Evolutionary conservation across 2,888 invertebrate genomes (phyloP), one percentile per base, ranked within the genome.

Genomic region (Timandra comae): DNA sequence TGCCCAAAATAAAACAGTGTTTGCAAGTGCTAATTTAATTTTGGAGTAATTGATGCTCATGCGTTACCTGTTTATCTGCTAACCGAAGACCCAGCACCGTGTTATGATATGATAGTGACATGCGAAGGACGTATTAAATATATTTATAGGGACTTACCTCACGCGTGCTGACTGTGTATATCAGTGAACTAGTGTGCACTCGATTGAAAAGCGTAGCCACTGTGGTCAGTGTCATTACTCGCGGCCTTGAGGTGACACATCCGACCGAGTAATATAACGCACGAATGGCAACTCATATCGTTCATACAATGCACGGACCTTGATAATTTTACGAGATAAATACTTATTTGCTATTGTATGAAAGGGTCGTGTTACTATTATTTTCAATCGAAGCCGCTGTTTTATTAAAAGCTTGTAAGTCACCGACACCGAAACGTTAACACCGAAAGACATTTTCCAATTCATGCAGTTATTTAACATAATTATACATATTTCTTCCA

Each of bases 31-130:
- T 56, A 64, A 68, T 78, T 82, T 81, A 81, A 76, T 77, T 78
- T 81, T 82, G 82, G 81, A 82, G 78, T 71, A 67, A 71, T 61
- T 63, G 52, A 46, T 58, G 52, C 46, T 46, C 78, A 77, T 79
- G 79, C 81, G 68, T 74, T 79, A 82, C 80, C 80, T 79, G 59
- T 49, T 52, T 51, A 48, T 43, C 49, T 59, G 63, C 50, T 52
- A 65, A 50, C 53, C 46, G 67, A 60, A 63, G 68, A 52, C 64
- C 84, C 82, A 69, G 70, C 73, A 80, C 81, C 79, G 52, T 57
- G 60, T 77, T 76, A 73, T 62, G 47, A 36, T 49, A 41, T 53
- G 50, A 46, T 54, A 57, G 47, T 43, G 35, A n/a, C 79, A 80
- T 79, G 76, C 74, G 28, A 29, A 44, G 33, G 10, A 29, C 22